phyloP scores from a whole-genome alignment of 1,140 invertebrate genomes.

The Paraescarpia echinospica region DNA sequence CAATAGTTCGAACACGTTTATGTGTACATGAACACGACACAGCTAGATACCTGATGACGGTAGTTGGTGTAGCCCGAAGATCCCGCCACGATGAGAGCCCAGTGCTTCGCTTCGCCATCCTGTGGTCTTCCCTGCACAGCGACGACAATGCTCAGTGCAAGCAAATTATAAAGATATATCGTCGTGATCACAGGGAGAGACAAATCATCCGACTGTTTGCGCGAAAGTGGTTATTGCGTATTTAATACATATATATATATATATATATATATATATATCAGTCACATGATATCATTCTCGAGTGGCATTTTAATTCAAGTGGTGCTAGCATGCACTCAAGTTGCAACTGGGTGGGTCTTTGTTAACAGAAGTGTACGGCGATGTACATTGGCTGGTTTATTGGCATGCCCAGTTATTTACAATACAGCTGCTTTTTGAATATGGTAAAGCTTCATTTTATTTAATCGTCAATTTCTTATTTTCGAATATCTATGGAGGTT shows the following conservation, averaged over 20 bases:
- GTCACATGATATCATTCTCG: background rate
- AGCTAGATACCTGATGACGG: conserved; percentile 63
- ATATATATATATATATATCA: background rate
- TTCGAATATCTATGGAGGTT: no score
- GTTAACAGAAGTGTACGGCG: no score
- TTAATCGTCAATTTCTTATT: no score
- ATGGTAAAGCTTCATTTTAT: no score
- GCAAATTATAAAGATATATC: background rate
- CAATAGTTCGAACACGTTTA: background rate
- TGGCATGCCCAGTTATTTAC: no score
- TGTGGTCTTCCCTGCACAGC: background rate
- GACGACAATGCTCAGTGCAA: background rate
- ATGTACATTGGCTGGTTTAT: no score
- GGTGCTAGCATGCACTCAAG: background rate
- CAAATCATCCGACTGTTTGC: background rate
- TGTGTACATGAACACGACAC: background rate
- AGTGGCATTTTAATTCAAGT: background rate
- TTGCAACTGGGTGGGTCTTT: background rate
- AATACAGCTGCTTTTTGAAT: no score
- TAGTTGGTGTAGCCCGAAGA: conserved; percentile 66
- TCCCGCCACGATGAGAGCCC: conserved; percentile 67
- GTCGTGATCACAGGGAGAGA: background rate
- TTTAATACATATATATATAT: no score
- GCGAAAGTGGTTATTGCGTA: background rate
- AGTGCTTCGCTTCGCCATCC: conserved; percentile 44